Base-by-base conservation (phyloP, 2,797 vertebrate genomes). In the Rhinatrema bivittatum region DNA sequence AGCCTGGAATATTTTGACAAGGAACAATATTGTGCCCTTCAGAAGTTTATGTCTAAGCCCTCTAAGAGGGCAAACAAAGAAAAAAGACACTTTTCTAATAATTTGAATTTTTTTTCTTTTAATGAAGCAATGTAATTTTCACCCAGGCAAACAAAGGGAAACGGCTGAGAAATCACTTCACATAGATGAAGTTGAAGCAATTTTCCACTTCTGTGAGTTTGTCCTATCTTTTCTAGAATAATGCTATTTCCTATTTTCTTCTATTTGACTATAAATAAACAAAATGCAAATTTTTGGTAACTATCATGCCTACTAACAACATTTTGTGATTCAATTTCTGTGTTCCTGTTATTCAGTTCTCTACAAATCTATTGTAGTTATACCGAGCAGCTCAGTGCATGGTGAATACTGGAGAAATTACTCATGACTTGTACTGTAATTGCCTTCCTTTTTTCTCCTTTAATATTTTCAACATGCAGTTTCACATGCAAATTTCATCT, bases 141-240 rank as follows among this genome's bases (percentile, higher is more conserved):
- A n/a, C n/a, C n/a, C n/a, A n/a, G n/a, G n/a, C n/a, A n/a, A n/a
- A 29, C 16, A 46, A 60, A 61, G 18, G 21, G 11, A 61, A 59
- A 5, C 17, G 10, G 27, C 18, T 52, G 16, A 45, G 46, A 59
- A 44, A 40, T 15, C 5, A 1, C 46, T 20, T 41, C 9, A 26
- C 21, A 35, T 18, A 7, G 4, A 26, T 46, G 20, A 57, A 51
- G 31, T 43, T 20, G 4, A 43, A 32, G 31, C 12, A 37, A 15
- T 22, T 16, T 21, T 29, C 27, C 20, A 24, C 15, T 39, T 20
- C 39, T 20, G 5, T 39, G 31, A 43, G 50, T 50, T 39, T 25
- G 24, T 50, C 59, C 34, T 44, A 18, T 29, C 14, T 16, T 35
- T 53, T 20, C 29, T 55, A 29, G 24, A 45, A 19, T 25, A 41